These are phyloP conservation scores for Drosophila leonis DNA, from an alignment of 2,888 invertebrate species.

Conservation along the genomic window DNA sequence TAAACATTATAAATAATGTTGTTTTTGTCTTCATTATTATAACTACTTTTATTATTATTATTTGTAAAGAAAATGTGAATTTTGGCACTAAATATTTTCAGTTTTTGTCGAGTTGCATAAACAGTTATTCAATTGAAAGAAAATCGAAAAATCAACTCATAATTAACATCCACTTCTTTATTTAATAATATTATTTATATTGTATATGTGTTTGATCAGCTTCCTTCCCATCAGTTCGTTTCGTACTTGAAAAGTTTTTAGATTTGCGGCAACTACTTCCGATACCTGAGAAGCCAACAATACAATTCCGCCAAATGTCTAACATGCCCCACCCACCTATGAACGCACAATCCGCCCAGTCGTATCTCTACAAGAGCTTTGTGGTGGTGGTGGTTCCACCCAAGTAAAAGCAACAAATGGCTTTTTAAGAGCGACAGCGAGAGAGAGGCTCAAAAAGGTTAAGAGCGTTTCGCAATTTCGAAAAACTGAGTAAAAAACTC, in stretches of 20 bases:
- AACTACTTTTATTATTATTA: no score
- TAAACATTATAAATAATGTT: no score
- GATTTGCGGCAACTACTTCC: conserved; percentile 17
- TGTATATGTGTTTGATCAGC: not conserved
- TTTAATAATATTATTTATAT: no score
- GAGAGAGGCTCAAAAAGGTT: not conserved
- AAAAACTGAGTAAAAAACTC: conserved; percentile 22
- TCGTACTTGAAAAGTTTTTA: conserved; percentile 1
- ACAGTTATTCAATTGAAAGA: no score
- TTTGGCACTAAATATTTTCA: no score
- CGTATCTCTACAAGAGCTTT: conserved; percentile 13
- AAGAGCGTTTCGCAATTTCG: conserved; percentile 44
- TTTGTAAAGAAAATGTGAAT: no score
- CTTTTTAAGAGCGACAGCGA: conserved; percentile 28
- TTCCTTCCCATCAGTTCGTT: not conserved
- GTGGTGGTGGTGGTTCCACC: conserved; percentile 27
- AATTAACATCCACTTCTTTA: no score
- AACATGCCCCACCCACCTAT: conserved; percentile 23
- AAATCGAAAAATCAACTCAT: no score
- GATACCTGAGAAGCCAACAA: conserved; percentile 44
- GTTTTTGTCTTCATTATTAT: no score
- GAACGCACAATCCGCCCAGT: conserved; percentile 6
- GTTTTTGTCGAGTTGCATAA: no score
- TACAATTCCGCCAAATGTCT: conserved; percentile 51
- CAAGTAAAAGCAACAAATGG: conserved; percentile 68